Evolutionary conservation across 2,888 invertebrate genomes (phyloP).

Genomic region (Zele albiditarsus): DNA sequence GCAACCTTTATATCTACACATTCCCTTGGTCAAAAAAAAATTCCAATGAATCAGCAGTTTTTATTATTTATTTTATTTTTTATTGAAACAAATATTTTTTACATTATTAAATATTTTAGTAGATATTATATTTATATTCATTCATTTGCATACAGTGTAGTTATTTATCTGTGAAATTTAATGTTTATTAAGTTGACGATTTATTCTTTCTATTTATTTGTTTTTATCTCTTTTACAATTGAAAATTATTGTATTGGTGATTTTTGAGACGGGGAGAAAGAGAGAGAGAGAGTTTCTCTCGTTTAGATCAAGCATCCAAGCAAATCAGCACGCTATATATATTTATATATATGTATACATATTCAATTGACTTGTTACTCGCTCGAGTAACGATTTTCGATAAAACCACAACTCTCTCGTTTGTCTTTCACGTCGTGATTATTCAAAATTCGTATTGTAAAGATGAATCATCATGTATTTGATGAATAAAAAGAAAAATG

Average conservation of each 20-base stretch:
- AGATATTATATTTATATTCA: too few species aligned
- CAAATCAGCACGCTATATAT: slow-evolving; percentile 48
- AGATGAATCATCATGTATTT: slow-evolving; percentile 8
- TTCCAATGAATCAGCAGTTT: not conserved
- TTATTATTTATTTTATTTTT: too few species aligned
- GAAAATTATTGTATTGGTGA: slow-evolving; percentile 1
- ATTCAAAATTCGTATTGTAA: not conserved
- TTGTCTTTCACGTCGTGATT: not conserved
- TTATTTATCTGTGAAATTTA: too few species aligned
- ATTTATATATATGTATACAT: not conserved
- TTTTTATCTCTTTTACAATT: slow-evolving; percentile 1
- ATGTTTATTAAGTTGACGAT: too few species aligned
- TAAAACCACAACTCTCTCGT: slow-evolving; percentile 41
- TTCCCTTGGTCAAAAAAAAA: not conserved
- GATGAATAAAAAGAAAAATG: not conserved
- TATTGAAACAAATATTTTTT: too few species aligned
- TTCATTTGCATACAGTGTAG: too few species aligned
- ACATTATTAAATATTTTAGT: too few species aligned
- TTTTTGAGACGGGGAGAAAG: slow-evolving; percentile 2
- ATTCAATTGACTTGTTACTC: slow-evolving; percentile 40
- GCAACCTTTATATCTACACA: slow-evolving; percentile 4
- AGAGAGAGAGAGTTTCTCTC: slow-evolving; percentile 43
- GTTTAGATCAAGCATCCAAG: slow-evolving; percentile 50
- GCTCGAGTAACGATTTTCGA: slow-evolving; percentile 51
- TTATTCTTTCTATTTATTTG: not conserved